phyloP scores from a whole-genome alignment of 2,797 vertebrate genomes.

The Brachymystax lenok region DNA sequence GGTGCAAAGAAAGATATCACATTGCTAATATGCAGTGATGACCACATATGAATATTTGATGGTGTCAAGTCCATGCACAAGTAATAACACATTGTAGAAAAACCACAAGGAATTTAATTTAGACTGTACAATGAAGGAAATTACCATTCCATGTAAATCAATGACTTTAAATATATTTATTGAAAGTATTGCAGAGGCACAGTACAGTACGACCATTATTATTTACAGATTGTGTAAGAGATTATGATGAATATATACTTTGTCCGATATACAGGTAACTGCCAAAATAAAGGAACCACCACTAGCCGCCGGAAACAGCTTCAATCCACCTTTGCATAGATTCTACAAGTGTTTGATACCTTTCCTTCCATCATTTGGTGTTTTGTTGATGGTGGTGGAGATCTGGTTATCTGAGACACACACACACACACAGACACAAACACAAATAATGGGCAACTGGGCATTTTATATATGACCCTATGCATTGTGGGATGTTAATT shows the following conservation, averaged over 20 bases:
- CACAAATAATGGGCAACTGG: no score
- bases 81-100: background rate
- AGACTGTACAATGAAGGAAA: constrained; percentile 24
- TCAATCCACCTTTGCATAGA: no score
- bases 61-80: constrained; percentile 21
- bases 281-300: no score
- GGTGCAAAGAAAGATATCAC: background rate
- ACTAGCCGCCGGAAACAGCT: no score
- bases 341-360: no score
- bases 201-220: constrained; percentile 38
- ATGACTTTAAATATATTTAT: constrained; percentile 66
- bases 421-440: no score
- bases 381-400: no score
- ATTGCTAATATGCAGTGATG: background rate
- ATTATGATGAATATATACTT: constrained; percentile 46
- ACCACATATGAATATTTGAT: background rate
- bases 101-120: constrained; percentile 23
- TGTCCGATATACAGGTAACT: no score
- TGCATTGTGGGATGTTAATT: no score
- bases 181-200: constrained; percentile 47
- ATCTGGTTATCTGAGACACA: no score
- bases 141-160: constrained; percentile 62
- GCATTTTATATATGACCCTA: no score
- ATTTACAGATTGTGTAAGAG: constrained; percentile 38
- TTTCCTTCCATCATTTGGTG: no score